phyloP scores from a whole-genome alignment of 2,888 invertebrate genomes.

The Corbicula japonica region DNA sequence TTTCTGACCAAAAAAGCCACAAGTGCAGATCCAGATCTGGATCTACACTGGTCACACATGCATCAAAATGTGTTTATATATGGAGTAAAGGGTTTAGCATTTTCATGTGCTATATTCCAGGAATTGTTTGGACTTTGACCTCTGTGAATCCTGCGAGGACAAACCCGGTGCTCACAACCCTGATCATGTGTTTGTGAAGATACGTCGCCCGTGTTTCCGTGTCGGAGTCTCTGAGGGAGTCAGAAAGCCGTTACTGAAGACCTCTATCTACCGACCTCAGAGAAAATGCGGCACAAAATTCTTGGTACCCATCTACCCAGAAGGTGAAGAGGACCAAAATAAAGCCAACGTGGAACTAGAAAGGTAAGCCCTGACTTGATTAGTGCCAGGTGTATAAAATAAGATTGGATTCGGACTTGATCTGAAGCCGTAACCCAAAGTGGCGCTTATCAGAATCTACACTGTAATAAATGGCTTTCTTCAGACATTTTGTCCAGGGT shows the following conservation, averaged over 20 bases:
- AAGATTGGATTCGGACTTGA: too few relatives aligned
- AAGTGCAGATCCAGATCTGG: too few relatives aligned
- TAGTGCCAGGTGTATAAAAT: neutral
- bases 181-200: conserved; percentile 85
- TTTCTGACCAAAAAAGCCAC: too few relatives aligned
- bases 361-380: conserved; percentile 37
- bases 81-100: too few relatives aligned
- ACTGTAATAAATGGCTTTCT: too few relatives aligned
- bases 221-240: conserved; percentile 67
- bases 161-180: conserved; percentile 78
- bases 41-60: too few relatives aligned
- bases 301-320: conserved; percentile 50
- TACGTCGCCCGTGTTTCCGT: conserved; percentile 77
- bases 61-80: too few relatives aligned
- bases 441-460: too few relatives aligned
- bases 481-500: too few relatives aligned
- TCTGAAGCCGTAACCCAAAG: too few relatives aligned
- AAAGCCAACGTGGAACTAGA: conserved; percentile 55
- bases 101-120: conserved; percentile 77
- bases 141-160: conserved; percentile 85
- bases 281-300: conserved; percentile 47
- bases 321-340: conserved; percentile 42
- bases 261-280: conserved; percentile 65
- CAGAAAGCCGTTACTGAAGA: conserved; percentile 73
- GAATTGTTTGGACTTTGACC: conserved; percentile 85